phyloP scores from a whole-genome alignment of 1,140 invertebrate genomes.

The Leptestheria dahalacensis region DNA sequence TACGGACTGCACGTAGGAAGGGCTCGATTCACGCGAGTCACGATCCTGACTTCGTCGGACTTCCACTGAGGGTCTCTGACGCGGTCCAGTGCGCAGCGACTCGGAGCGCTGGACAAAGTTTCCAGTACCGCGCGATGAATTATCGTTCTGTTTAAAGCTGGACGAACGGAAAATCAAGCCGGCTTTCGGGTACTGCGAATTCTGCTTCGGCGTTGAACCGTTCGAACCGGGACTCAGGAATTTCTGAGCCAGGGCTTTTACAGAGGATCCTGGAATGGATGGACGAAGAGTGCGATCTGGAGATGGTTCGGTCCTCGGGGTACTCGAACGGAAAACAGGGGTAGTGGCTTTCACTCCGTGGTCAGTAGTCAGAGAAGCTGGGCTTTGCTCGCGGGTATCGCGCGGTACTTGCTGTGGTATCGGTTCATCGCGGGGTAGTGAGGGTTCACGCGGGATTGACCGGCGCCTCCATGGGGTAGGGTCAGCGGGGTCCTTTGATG shows the following conservation, averaged over 20 bases:
- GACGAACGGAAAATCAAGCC: constrained; percentile 45
- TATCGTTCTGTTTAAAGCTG: constrained; percentile 34
- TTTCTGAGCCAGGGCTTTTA: constrained; percentile 53
- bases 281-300: background rate
- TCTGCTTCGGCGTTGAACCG: constrained; percentile 11
- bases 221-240: constrained; percentile 44
- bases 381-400: background rate
- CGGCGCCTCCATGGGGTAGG: constrained; percentile 4
- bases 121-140: background rate
- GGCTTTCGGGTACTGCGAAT: constrained; percentile 41
- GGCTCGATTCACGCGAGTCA: background rate
- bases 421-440: background rate
- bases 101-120: constrained; percentile 8
- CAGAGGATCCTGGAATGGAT: constrained; percentile 35
- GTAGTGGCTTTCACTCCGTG: constrained; percentile 6
- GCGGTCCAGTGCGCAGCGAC: constrained; percentile 8
- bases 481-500: background rate
- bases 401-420: too few relatives aligned
- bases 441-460: constrained; percentile 1
- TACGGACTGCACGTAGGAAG: constrained; percentile 19
- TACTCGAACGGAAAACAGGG: constrained; percentile 1
- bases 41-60: constrained; percentile 3
- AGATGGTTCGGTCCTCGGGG: background rate
- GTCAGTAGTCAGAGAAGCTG: background rate
- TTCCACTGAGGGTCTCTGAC: background rate